These are phyloP conservation scores for Eonycteris spelaea DNA, from an alignment of 2,113 vertebrate genomes.

Conservation along the genomic window DNA sequence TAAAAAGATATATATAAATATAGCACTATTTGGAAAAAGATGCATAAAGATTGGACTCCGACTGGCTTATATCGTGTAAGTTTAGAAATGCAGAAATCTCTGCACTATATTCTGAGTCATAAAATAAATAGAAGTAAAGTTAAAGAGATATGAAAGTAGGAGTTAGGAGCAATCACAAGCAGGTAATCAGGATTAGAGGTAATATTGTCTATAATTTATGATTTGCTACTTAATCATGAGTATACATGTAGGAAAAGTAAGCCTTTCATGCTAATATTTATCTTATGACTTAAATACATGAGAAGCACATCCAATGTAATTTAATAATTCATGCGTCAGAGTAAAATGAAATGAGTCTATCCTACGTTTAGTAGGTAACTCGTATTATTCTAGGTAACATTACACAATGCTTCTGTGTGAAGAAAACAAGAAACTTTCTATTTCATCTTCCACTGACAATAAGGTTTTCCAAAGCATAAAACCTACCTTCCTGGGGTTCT, in stretches of 20 bases:
- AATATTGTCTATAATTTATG: not conserved
- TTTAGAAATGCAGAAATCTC: not conserved
- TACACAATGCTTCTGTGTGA: not conserved
- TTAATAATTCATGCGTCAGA: not conserved
- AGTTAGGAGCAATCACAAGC: not conserved
- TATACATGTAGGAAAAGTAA: not conserved
- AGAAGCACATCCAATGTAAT: not conserved
- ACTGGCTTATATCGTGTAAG: not conserved
- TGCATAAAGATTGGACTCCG: not conserved
- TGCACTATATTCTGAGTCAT: not conserved
- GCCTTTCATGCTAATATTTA: not conserved
- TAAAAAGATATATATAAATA: not conserved
- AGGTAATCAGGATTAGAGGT: not conserved
- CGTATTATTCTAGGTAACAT: not conserved
- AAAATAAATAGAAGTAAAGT: not conserved
- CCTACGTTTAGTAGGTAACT: not conserved
- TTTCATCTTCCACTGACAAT: not conserved
- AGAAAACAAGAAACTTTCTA: not conserved
- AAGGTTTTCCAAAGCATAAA: not conserved
- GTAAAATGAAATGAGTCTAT: not conserved
- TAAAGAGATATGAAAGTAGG: not conserved
- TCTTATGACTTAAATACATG: not conserved
- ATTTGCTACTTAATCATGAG: not conserved
- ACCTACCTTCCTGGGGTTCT: slow-evolving; percentile 8
- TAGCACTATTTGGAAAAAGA: not conserved